Base-by-base conservation (phyloP, 2,113 vertebrate species). In the Ciconia boyciana region DNA sequence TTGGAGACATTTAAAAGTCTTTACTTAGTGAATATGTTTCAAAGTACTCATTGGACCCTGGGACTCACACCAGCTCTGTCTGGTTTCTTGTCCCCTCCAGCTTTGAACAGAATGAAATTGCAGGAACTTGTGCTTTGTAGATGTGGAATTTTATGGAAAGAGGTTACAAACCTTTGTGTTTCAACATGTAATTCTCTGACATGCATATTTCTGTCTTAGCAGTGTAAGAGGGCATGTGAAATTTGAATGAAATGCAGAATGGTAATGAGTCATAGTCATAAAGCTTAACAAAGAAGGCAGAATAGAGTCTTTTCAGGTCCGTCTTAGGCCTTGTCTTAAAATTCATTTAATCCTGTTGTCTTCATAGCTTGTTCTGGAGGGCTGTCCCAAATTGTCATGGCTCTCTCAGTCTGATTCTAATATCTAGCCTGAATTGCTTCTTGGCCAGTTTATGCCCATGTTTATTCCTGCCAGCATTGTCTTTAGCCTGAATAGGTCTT, bases 1-100 rank as follows among this genome's bases (percentile, higher is more conserved):
- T 89, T 94, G 96, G 96, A 98, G 96, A 39, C 87, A 48, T 98
- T 98, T 96, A 91, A 98, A 98, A 96, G 85, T 82, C 87, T 96
- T 98, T 97, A 83, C 79, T 96, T 94, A 95, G 93, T 96, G 92
- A 96, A 75, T 52, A 11, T 83, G 28, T 83, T 84, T 97, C 81
- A 93, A 97, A 94, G 89, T 57, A 36, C 74, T 95, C 86, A 48
- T 93, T 96, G 93, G 87, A 94, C 87, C 44, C 83, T 71, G 94
- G 75, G 52, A 97, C 84, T 94, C 66, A 78, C 80, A 96, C 60
- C 87, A 70, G 91, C 70, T 84, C 61, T 87, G 83, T 94, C 93
- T 97, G 95, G 60, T 94, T 97, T 97, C 72, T 96, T 93, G 94
- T 97, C 83, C 71, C 81, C 71, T 97, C 88, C 36, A 94, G 83